These are phyloP conservation scores for Phaenicophaeus curvirostris DNA, from an alignment of 2,797 vertebrate genomes.

Conservation along the genomic window DNA sequence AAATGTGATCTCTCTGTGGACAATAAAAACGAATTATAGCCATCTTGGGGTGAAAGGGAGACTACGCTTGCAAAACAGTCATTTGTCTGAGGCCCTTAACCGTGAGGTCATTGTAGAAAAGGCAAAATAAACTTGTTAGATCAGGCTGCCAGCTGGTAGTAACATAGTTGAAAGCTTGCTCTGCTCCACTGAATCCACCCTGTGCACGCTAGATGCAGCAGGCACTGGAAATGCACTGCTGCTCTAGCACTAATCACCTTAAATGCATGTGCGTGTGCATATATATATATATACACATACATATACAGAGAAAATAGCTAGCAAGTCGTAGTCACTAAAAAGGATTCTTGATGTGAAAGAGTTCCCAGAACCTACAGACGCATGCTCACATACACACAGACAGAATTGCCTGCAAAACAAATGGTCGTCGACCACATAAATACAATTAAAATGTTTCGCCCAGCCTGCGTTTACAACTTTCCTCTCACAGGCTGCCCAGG, in stretches of 20 bases:
- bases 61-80: neutral
- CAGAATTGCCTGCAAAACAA: neutral
- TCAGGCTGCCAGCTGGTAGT: neutral
- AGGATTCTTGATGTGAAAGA: neutral
- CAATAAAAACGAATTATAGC: neutral
- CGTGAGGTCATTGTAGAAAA: neutral
- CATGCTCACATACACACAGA: neutral
- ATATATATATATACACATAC: rapidly evolving
- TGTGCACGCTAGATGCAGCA: neutral
- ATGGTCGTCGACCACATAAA: neutral
- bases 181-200: neutral
- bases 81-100: neutral
- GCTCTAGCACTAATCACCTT: neutral
- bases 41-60: neutral
- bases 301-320: neutral
- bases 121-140: neutral
- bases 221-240: neutral
- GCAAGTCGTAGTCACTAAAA: neutral
- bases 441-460: neutral
- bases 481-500: too few relatives aligned
- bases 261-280: neutral
- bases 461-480: neutral
- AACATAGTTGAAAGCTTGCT: neutral
- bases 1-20: neutral
- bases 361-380: neutral